Base-by-base conservation (phyloP, 2,113 vertebrate species). In the Calonectris borealis region DNA sequence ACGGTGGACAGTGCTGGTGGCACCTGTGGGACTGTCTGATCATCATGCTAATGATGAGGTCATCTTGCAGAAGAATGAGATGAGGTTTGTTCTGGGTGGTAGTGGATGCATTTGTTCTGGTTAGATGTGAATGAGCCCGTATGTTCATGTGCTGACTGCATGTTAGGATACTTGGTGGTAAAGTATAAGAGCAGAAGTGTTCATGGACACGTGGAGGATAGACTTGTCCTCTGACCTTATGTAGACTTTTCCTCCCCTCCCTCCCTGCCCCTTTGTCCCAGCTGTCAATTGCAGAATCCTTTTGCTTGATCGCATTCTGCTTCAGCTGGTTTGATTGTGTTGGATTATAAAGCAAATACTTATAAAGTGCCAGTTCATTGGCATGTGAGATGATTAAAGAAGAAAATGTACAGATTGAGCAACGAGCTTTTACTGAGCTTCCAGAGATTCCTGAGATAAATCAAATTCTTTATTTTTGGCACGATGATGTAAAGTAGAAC, bases 221-320 rank as follows among this genome's bases (percentile, higher is more conserved):
- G 72, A 25, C 4, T 86, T 61, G 46, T 77, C 36, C 68, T 57
- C 58, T 83, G 76, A 66, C 80, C 72, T 88, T 22, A 10, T 0
- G 46, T 22, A 90, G 88, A 81, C 81, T 84, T 77, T 71, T 46
- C 46, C 16, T 34, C 34, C 27, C 25, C 13, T 79, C 51, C 38
- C 19, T 92, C 5, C 36, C 24, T 68, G 29, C 22, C 22, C 38
- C 29, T 70, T 42, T 68, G 22, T 66, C 29, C 77, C 68, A 96
- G 83, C 83, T 96, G 91, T 88, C 86, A 62, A 2, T 19, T 84
- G 68, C 48, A 68, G 91, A 90, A 94, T 73, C 60, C 16, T 82
- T 88, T 62, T 26, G 13, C 86, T 51, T 75, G 42, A 64, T 64
- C 0, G 2, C 20, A 6, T 66, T 95, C 46, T 89, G 72, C 55